Percentiles rank a stretch among this genome's conserved stretches.
Conservation (phyloP, 2,888 invertebrate genomes). For the Onchidella celtica region DNA sequence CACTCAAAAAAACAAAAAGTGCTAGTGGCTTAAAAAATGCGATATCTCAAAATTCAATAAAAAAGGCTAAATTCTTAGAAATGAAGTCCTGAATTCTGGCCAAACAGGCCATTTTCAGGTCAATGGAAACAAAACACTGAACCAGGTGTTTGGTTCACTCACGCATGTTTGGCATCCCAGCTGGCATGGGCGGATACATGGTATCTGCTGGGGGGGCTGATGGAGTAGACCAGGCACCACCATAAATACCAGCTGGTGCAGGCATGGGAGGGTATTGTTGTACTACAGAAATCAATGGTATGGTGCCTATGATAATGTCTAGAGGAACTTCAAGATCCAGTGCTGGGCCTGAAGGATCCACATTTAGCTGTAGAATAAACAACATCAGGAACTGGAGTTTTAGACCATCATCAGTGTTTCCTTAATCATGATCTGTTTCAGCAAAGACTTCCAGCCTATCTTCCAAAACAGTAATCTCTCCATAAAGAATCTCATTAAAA, state of each 20-base stretch:
- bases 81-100: too few species aligned
- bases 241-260: background rate
- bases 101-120: too few species aligned
- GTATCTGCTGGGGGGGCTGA: background rate
- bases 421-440: too few species aligned
- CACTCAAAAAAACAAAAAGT: too few species aligned
- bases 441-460: too few species aligned
- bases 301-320: constrained; percentile 74
- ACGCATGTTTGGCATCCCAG: constrained; percentile 47
- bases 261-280: constrained; percentile 51
- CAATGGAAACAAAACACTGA: too few species aligned
- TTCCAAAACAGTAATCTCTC: too few species aligned
- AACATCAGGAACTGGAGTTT: background rate
- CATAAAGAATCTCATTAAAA: too few species aligned
- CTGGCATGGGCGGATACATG: background rate
- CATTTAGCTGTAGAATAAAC: constrained; percentile 41
- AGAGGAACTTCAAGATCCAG: constrained; percentile 73
- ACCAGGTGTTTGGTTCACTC: constrained; percentile 28
- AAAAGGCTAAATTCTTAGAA: too few species aligned
- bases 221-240: background rate
- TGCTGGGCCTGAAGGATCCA: constrained; percentile 68
- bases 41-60: too few species aligned
- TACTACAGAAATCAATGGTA: constrained; percentile 65
- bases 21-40: too few species aligned
- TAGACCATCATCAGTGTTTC: too few species aligned